phyloP scores from a whole-genome alignment of 2,888 invertebrate genomes.

The Drosophila cognata region DNA sequence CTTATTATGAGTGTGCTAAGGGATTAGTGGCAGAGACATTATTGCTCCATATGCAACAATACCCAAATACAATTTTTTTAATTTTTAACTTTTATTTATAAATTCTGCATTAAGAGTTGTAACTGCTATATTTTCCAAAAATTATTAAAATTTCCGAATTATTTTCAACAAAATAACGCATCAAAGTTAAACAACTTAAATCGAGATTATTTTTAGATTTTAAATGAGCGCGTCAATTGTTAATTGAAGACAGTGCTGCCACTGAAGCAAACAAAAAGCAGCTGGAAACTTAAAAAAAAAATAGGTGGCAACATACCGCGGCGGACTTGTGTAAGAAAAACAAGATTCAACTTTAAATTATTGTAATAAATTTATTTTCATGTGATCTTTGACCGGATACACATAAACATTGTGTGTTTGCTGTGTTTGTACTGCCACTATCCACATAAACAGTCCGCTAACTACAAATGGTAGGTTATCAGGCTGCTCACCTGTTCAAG shows the following conservation, averaged over 20 bases:
- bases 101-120: not conserved
- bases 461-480: slow-evolving; percentile 50
- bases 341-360: slow-evolving; percentile 58
- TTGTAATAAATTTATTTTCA: slow-evolving; percentile 44
- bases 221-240: slow-evolving; percentile 25
- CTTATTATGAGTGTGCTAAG: not conserved
- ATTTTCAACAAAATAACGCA: not conserved
- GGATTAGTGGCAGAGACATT: not conserved
- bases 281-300: slow-evolving; percentile 22
- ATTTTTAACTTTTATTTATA: no score
- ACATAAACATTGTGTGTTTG: slow-evolving; percentile 31
- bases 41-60: not conserved
- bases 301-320: slow-evolving; percentile 40
- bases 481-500: slow-evolving; percentile 36
- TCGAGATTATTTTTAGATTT: not conserved
- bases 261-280: not conserved
- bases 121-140: no score
- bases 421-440: slow-evolving; percentile 29
- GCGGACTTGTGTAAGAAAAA: slow-evolving; percentile 73
- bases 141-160: not conserved
- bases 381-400: slow-evolving; percentile 41
- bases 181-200: not conserved
- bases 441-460: slow-evolving; percentile 1
- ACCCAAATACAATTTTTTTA: no score
- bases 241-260: slow-evolving; percentile 25